phyloP scores from a whole-genome alignment of 2,888 invertebrate species.

The Epinotia nisella region DNA sequence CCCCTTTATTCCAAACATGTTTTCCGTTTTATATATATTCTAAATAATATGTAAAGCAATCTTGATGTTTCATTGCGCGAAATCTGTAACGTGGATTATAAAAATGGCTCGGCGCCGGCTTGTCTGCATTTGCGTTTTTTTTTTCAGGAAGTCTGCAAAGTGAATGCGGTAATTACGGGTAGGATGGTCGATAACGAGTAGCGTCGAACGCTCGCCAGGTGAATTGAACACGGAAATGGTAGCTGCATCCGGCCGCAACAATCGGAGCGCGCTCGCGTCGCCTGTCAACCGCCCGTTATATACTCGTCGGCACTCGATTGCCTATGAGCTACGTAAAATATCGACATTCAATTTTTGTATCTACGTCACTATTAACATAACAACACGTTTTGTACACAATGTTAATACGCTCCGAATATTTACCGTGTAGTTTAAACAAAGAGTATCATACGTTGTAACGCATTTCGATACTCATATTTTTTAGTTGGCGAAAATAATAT shows the following conservation, averaged over 20 bases:
- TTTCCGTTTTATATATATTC: background rate
- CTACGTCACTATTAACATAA: constrained; percentile 1
- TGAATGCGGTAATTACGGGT: constrained; percentile 58
- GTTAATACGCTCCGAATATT: constrained; percentile 33
- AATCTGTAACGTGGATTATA: constrained; percentile 10
- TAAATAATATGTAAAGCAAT: constrained; percentile 10
- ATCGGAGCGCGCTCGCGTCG: constrained; percentile 54
- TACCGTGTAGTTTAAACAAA: constrained; percentile 31
- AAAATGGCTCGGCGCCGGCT: constrained; percentile 17
- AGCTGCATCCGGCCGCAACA: constrained; percentile 75
- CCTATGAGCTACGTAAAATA: constrained; percentile 19
- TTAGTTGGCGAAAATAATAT: background rate
- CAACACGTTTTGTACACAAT: background rate
- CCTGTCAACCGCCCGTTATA: constrained; percentile 52
- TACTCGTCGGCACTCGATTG: constrained; percentile 31
- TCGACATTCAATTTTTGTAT: constrained; percentile 6
- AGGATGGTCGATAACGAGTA: constrained; percentile 63
- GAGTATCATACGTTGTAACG: constrained; percentile 4
- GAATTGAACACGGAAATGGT: constrained; percentile 75
- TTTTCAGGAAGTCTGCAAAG: constrained; percentile 33
- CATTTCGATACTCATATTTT: background rate
- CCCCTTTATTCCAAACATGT: constrained; percentile 7
- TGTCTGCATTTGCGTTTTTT: constrained; percentile 6
- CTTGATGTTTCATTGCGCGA: background rate
- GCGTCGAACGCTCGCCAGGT: constrained; percentile 57